A percentile compares a stretch with the other conserved stretches of the same genome.
phyloP scores from a whole-genome alignment of 2,797 vertebrate species.

The Argyrosomus regius region DNA sequence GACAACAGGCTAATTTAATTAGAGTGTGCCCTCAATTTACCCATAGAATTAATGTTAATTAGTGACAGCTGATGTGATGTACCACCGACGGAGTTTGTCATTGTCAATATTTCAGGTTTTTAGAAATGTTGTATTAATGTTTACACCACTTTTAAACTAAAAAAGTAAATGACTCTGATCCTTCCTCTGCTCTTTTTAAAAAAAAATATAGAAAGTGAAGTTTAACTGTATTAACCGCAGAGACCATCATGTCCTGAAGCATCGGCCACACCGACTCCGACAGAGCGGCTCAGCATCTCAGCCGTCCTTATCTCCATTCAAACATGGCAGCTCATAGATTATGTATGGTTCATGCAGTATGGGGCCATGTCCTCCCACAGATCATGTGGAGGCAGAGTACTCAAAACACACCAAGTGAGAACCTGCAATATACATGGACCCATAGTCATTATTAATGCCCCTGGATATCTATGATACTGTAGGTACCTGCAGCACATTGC shows the following conservation, averaged over 20 bases:
- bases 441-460: conserved; percentile 62
- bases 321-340: conserved; percentile 70
- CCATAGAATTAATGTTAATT: not conserved
- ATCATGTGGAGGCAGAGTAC: conserved; percentile 49
- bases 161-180: not conserved
- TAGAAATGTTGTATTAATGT: not conserved
- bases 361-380: conserved; percentile 52
- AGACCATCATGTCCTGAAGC: conserved; percentile 38
- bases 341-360: conserved; percentile 68
- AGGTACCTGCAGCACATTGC: conserved; percentile 26
- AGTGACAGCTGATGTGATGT: not conserved
- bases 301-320: conserved; percentile 57
- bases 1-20: not conserved
- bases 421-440: conserved; percentile 47
- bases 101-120: not conserved
- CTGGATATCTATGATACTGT: conserved; percentile 31
- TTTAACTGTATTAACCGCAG: not conserved
- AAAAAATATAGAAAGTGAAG: not conserved
- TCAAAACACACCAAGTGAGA: conserved; percentile 40
- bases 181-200: not conserved
- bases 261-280: conserved; percentile 18
- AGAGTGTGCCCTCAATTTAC: too few relatives aligned
- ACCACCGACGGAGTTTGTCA: not conserved
- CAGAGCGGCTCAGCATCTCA: conserved; percentile 40
- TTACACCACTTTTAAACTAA: not conserved